Evolutionary conservation across 2,888 invertebrate species (phyloP).

Genomic region (Dynastes grantii): DNA sequence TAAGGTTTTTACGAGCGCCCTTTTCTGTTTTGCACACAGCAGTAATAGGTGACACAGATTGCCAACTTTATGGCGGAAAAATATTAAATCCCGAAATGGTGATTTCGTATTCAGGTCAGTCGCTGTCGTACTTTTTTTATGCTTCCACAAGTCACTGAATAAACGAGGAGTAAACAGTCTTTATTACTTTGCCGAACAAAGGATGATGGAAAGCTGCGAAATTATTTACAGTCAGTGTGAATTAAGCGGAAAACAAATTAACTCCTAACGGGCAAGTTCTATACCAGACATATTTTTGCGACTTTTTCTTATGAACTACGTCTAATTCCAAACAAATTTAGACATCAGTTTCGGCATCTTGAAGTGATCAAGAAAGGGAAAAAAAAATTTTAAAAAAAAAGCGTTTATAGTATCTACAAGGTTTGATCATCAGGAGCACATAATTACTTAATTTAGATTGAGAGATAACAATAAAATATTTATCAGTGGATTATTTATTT

Average conservation of each 20-base stretch:
- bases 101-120: conserved; percentile 41
- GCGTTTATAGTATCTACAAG: too few species aligned
- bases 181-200: neutral
- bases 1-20: conserved; percentile 15
- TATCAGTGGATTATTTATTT: too few species aligned
- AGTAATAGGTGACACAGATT: conserved; percentile 35
- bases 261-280: neutral
- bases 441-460: neutral
- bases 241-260: neutral
- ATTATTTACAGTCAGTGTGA: neutral
- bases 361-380: too few species aligned
- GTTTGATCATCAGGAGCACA: neutral
- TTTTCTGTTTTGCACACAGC: conserved; percentile 23
- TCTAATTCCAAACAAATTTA: too few species aligned
- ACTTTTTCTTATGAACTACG: too few species aligned
- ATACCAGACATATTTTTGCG: neutral
- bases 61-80: conserved; percentile 33
- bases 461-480: too few species aligned
- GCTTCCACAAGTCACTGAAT: conserved; percentile 6
- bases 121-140: conserved; percentile 32
- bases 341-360: too few species aligned
- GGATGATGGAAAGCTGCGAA: neutral
- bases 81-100: conserved; percentile 32
- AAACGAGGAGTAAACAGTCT: conserved; percentile 20
- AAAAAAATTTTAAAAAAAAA: too few species aligned